Conservation (phyloP, 2,888 invertebrate species). For the Tubiluchus corallicola region DNA sequence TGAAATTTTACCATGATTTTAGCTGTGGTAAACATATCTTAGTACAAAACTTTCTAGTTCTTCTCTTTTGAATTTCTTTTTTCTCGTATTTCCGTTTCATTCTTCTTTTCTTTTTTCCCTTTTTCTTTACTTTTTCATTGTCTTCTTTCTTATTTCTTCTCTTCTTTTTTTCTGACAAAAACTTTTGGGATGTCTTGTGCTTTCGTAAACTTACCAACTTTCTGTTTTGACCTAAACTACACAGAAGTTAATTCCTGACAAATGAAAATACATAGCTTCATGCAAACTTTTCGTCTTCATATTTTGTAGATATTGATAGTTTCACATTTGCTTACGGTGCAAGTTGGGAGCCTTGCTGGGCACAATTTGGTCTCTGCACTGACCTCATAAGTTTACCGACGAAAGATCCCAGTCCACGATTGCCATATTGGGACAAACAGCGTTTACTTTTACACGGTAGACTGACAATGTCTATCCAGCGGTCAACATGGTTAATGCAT, state of each 20-base stretch:
- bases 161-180: too few relatives aligned
- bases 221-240: too few relatives aligned
- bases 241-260: too few relatives aligned
- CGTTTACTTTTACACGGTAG: conserved; percentile 78
- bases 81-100: neutral
- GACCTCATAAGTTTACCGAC: conserved; percentile 45
- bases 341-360: conserved; percentile 95
- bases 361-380: conserved; percentile 65
- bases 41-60: too few relatives aligned
- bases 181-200: too few relatives aligned
- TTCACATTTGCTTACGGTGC: conserved; percentile 90
- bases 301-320: conserved; percentile 30
- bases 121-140: conserved; percentile 7
- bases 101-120: too few relatives aligned
- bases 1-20: conserved; percentile 95
- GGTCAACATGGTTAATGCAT: conserved; percentile 74
- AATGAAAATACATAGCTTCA: too few relatives aligned
- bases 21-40: conserved; percentile 46
- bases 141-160: too few relatives aligned
- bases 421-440: conserved; percentile 96
- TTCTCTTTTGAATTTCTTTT: conserved; percentile 11
- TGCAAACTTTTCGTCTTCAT: too few relatives aligned
- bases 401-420: conserved; percentile 72
- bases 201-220: too few relatives aligned
- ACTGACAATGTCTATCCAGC: conserved; percentile 64